Percentiles rank a stretch among this genome's conserved stretches.
phyloP scores from a whole-genome alignment of 2,113 vertebrate genomes.

The Morone saxatilis region DNA sequence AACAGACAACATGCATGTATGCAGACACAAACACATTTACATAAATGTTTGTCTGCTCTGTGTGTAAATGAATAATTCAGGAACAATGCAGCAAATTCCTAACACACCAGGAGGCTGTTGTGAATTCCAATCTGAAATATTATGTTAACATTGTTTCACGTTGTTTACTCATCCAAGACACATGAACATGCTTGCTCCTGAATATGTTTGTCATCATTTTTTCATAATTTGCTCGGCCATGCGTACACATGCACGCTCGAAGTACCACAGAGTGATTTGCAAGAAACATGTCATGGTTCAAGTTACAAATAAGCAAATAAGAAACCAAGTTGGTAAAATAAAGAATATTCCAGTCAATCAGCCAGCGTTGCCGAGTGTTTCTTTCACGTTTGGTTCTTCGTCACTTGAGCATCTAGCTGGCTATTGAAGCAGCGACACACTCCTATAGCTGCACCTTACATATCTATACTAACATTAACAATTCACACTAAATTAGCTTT shows the following conservation, averaged over 20 bases:
- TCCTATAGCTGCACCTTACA: neutral
- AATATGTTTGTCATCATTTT: conserved; percentile 4
- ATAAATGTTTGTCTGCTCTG: conserved; percentile 33
- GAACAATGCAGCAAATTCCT: conserved; percentile 39
- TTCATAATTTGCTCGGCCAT: neutral
- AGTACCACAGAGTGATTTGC: neutral
- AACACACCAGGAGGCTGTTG: conserved; percentile 11
- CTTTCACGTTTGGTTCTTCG: neutral
- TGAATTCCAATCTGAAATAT: conserved; percentile 48
- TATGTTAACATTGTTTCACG: conserved; percentile 28
- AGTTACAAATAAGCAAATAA: neutral
- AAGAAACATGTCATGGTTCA: neutral
- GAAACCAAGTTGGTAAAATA: neutral
- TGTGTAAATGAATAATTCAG: conserved; percentile 70
- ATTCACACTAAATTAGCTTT: neutral
- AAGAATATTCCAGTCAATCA: neutral
- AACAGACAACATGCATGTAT: conserved; percentile 9
- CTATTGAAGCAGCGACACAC: neutral
- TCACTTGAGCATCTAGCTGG: neutral
- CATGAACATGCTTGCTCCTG: neutral
- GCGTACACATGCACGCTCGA: neutral
- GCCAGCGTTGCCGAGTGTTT: neutral
- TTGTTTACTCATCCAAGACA: conserved; percentile 33
- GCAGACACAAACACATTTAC: conserved; percentile 19
- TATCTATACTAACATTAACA: neutral